Evolutionary conservation across 2,888 invertebrate species (phyloP).

Genomic region (Teleogryllus oceanicus): DNA sequence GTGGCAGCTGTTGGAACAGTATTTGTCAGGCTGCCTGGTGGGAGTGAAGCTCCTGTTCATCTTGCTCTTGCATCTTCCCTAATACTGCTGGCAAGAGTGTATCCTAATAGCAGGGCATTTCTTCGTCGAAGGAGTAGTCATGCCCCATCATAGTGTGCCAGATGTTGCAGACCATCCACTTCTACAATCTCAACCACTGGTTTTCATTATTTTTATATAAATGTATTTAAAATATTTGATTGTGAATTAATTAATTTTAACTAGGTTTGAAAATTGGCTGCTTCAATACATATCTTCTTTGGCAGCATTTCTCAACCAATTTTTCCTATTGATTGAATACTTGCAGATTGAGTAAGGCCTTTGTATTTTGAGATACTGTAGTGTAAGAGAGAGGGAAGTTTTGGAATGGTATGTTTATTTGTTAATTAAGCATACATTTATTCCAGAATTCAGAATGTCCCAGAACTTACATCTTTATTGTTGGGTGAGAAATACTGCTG

Average conservation of each 20-base stretch:
- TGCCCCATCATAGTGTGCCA: conserved; percentile 34
- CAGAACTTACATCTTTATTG: too few species aligned
- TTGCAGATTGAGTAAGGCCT: too few species aligned
- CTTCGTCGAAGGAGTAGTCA: conserved; percentile 58
- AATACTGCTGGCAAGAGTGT: conserved; percentile 64
- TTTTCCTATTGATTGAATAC: too few species aligned
- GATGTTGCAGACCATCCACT: background rate
- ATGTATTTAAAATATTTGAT: background rate
- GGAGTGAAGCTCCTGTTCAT: conserved; percentile 71
- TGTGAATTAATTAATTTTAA: background rate
- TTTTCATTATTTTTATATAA: background rate
- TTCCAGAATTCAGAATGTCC: too few species aligned
- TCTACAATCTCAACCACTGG: conserved; percentile 11
- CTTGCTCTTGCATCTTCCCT: conserved; percentile 78
- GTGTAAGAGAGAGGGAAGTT: too few species aligned
- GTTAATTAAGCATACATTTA: too few species aligned
- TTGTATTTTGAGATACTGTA: too few species aligned
- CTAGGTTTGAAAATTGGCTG: background rate
- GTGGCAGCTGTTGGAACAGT: conserved; percentile 89
- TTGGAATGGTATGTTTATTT: too few species aligned
- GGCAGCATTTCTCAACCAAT: background rate
- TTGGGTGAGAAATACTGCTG: background rate
- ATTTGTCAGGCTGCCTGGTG: conserved; percentile 85
- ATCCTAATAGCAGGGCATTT: conserved; percentile 58
- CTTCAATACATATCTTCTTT: background rate